These are phyloP conservation scores for Agelas oroides DNA, from an alignment of 37 sponge, comb jelly and placozoan genomes.

Conservation along the genomic window DNA sequence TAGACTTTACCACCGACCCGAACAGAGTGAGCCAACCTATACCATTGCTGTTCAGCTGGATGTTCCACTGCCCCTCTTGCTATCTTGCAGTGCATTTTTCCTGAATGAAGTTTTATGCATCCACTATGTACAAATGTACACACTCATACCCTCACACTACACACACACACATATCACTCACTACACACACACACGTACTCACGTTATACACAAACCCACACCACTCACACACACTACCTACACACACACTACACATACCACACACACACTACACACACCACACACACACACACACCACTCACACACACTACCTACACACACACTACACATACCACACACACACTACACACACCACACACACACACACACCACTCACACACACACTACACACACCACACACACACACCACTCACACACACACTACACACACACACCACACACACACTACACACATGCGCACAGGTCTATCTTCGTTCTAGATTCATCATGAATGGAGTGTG, in stretches of 20 bases:
- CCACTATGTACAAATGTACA: neutral
- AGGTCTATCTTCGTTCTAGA: conserved; percentile 68
- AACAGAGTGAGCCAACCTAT: conserved; percentile 53
- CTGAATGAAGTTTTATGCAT: neutral
- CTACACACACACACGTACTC: neutral
- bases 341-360: neutral
- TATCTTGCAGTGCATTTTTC: neutral
- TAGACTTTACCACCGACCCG: conserved; percentile 87
- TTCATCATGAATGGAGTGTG: conserved; percentile 98
- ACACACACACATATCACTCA: neutral
- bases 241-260: neutral
- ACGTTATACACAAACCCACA: neutral
- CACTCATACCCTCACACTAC: neutral
- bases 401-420: neutral
- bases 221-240: neutral
- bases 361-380: neutral
- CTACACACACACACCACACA: neutral
- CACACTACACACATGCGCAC: neutral
- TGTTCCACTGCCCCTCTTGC: neutral
- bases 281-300: neutral
- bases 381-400: neutral
- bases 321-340: neutral
- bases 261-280: neutral
- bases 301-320: neutral
- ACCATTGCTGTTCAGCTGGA: neutral